Evolutionary conservation across 2,797 vertebrate species (phyloP).

Genomic region (Momotus momota): DNA sequence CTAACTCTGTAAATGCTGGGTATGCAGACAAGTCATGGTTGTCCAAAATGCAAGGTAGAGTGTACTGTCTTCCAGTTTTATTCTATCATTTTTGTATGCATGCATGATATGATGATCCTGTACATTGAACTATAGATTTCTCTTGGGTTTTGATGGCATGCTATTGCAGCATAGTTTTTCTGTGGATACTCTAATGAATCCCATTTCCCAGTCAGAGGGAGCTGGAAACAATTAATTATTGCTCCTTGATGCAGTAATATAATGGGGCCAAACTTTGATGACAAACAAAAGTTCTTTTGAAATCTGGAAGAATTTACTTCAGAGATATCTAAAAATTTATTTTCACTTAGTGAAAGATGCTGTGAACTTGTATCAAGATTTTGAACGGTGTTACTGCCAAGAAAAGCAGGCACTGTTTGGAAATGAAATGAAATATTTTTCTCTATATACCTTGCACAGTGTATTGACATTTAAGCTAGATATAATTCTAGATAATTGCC

Average conservation of each 20-base stretch:
- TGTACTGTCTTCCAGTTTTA: slow-evolving; percentile 76
- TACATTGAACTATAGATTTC: neutral
- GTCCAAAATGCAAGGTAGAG: slow-evolving; percentile 99
- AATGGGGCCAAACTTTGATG: neutral
- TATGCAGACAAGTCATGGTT: slow-evolving; percentile 99
- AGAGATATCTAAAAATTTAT: neutral
- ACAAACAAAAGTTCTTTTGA: neutral
- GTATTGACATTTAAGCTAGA: neutral
- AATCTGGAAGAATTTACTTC: neutral
- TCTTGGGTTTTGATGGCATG: neutral
- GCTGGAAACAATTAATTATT: neutral
- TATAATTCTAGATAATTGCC: neutral
- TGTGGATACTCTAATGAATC: neutral
- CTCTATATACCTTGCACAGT: neutral
- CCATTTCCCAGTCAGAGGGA: neutral
- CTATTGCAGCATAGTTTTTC: neutral
- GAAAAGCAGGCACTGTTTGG: neutral
- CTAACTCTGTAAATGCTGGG: slow-evolving; percentile 68
- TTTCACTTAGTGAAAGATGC: neutral
- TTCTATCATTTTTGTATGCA: neutral
- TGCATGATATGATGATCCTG: neutral
- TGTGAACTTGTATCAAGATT: neutral
- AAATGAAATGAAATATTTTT: neutral
- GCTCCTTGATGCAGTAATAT: neutral
- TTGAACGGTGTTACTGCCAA: neutral